Conservation (phyloP, 2,113 vertebrate genomes). For the Tyto alba region DNA sequence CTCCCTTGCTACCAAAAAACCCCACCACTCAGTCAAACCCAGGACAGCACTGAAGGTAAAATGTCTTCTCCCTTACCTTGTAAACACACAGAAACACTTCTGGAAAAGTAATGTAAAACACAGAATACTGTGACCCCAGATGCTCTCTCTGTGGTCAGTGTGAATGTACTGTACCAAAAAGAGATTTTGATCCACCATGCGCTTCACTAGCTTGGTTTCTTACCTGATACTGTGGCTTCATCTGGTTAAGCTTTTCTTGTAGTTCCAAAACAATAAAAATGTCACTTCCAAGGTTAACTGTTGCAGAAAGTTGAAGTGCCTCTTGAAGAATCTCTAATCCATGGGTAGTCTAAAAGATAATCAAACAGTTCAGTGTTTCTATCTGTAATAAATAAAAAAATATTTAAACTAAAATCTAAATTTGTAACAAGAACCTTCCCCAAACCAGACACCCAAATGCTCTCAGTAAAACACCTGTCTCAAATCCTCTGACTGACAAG, state of each 20-base stretch:
- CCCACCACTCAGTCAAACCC: no score
- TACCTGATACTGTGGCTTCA: constrained; percentile 82
- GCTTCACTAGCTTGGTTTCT: background rate
- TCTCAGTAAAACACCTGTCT: background rate
- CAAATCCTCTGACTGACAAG: background rate
- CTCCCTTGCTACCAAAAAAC: no score
- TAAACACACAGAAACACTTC: background rate
- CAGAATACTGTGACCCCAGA: background rate
- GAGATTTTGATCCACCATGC: background rate
- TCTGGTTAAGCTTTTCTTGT: constrained; percentile 74
- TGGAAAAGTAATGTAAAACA: background rate
- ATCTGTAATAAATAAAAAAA: background rate
- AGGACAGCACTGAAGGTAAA: background rate
- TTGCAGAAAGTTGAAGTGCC: constrained; percentile 61
- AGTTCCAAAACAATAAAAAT: constrained; percentile 68
- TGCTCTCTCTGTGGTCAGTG: rapidly evolving
- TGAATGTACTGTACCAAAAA: background rate
- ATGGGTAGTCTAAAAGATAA: constrained; percentile 70
- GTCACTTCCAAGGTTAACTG: constrained; percentile 76
- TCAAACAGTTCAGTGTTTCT: background rate
- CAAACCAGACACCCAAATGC: background rate
- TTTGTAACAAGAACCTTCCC: background rate
- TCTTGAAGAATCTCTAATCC: constrained; percentile 75
- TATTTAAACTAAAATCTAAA: background rate
- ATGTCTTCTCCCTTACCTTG: background rate